Evolutionary conservation across 2,888 invertebrate species (phyloP).

Genomic region (Melanotus villosus): DNA sequence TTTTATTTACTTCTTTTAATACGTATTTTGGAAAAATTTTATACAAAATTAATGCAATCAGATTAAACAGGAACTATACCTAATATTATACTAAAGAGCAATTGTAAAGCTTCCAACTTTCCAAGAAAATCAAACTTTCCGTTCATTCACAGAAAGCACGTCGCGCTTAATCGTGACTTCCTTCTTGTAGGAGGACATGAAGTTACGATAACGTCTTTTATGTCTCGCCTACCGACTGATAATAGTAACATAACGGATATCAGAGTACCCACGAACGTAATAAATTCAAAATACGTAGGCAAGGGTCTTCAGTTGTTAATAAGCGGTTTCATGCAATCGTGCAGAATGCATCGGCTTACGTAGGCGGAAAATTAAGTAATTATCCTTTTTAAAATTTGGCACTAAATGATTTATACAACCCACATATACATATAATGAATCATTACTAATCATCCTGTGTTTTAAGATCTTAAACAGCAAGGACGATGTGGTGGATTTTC

Average conservation of each 20-base stretch:
- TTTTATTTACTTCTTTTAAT: too few relatives aligned
- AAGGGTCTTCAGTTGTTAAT: neutral
- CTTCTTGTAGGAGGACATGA: conserved; percentile 29
- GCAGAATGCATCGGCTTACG: neutral
- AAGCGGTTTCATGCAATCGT: neutral
- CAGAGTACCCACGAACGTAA: conserved; percentile 25
- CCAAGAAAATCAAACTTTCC: conserved; percentile 8
- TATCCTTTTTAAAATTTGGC: conserved; percentile 9
- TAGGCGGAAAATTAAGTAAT: conserved; percentile 28
- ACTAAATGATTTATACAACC: neutral
- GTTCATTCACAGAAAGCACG: conserved; percentile 29
- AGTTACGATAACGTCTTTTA: conserved; percentile 31
- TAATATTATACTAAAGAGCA: too few relatives aligned
- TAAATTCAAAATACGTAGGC: conserved; percentile 4
- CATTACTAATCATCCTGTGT: neutral
- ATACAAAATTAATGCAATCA: too few relatives aligned
- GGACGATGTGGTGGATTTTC: neutral
- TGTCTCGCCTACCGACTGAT: conserved; percentile 35
- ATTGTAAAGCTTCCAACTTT: too few relatives aligned
- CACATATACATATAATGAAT: neutral
- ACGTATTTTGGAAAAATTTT: too few relatives aligned
- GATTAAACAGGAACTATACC: too few relatives aligned
- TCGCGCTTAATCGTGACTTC: conserved; percentile 42
- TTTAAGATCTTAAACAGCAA: neutral
- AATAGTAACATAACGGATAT: conserved; percentile 40